phyloP scores from a whole-genome alignment of 2,797 vertebrate species.

The Enteromius trimaculatus region DNA sequence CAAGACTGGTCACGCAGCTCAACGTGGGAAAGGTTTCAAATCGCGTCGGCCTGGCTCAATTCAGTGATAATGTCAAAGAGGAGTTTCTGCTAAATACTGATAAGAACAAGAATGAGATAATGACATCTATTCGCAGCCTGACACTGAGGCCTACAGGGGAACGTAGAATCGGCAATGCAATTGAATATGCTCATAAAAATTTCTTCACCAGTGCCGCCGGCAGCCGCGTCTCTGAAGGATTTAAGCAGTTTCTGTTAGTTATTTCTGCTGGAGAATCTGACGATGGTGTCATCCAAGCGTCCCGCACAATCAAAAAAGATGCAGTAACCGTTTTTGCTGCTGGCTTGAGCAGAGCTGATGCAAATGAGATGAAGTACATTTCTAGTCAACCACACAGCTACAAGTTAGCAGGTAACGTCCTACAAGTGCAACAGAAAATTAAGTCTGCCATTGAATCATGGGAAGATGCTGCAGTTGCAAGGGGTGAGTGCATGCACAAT shows the following conservation, averaged over 20 bases:
- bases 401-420: constrained; percentile 26
- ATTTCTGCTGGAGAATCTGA: constrained; percentile 76
- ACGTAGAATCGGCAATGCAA: constrained; percentile 70
- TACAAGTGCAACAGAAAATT: constrained; percentile 55
- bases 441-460: constrained; percentile 64
- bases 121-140: constrained; percentile 61
- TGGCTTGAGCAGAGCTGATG: constrained; percentile 65
- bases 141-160: constrained; percentile 56
- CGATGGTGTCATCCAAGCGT: constrained; percentile 65
- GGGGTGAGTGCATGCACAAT: constrained; percentile 62
- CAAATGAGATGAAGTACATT: constrained; percentile 63
- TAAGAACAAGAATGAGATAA: constrained; percentile 69
- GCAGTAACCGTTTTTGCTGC: constrained; percentile 75
- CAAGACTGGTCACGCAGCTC: constrained; percentile 68
- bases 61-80: constrained; percentile 62
- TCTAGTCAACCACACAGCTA: constrained; percentile 60
- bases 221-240: constrained; percentile 74
- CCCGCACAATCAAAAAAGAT: constrained; percentile 71
- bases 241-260: constrained; percentile 77
- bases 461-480: not conserved
- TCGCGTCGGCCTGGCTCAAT: constrained; percentile 82
- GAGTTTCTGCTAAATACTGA: constrained; percentile 79
- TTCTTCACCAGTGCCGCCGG: constrained; percentile 75
- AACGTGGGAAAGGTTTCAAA: constrained; percentile 71
- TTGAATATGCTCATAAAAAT: constrained; percentile 67